Evolutionary conservation across 2,113 vertebrate species (phyloP).

Genomic region (Hippocampus comes): DNA sequence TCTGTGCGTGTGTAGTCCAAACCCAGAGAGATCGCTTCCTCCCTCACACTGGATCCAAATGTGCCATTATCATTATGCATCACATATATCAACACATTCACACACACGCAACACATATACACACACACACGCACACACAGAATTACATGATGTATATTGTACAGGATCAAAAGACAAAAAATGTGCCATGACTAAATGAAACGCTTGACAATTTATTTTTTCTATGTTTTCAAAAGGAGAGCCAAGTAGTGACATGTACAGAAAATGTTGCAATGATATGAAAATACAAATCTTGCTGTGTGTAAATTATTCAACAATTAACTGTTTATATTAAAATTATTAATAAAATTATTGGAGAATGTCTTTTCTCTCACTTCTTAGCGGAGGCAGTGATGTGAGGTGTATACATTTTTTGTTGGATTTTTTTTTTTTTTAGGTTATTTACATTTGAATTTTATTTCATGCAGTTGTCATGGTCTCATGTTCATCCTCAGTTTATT

Average conservation of each 20-base stretch:
- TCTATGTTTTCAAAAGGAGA: slow-evolving; percentile 83
- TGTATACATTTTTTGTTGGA: too few relatives aligned
- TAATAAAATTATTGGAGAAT: slow-evolving; percentile 86
- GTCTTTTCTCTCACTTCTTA: slow-evolving; percentile 19
- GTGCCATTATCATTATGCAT: slow-evolving; percentile 72
- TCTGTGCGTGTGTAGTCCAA: slow-evolving; percentile 56
- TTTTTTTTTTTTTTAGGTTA: too few relatives aligned
- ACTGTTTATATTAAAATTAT: slow-evolving; percentile 97
- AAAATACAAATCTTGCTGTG: slow-evolving; percentile 82
- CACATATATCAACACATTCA: slow-evolving; percentile 50
- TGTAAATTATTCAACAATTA: slow-evolving; percentile 95
- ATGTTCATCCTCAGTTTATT: background rate
- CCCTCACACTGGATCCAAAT: slow-evolving; percentile 74
- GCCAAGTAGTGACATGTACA: slow-evolving; percentile 87
- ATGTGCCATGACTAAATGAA: slow-evolving; percentile 75
- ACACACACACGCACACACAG: slow-evolving; percentile 31
- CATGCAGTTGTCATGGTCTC: background rate
- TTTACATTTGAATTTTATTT: too few relatives aligned
- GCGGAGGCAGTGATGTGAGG: background rate
- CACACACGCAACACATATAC: slow-evolving; percentile 49
- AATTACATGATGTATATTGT: slow-evolving; percentile 53
- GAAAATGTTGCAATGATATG: slow-evolving; percentile 82
- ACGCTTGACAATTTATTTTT: slow-evolving; percentile 80
- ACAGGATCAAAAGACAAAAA: slow-evolving; percentile 71
- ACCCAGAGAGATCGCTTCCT: slow-evolving; percentile 49